phyloP scores from a whole-genome alignment of 2,113 vertebrate genomes.

The Vulpes ferrilata region DNA sequence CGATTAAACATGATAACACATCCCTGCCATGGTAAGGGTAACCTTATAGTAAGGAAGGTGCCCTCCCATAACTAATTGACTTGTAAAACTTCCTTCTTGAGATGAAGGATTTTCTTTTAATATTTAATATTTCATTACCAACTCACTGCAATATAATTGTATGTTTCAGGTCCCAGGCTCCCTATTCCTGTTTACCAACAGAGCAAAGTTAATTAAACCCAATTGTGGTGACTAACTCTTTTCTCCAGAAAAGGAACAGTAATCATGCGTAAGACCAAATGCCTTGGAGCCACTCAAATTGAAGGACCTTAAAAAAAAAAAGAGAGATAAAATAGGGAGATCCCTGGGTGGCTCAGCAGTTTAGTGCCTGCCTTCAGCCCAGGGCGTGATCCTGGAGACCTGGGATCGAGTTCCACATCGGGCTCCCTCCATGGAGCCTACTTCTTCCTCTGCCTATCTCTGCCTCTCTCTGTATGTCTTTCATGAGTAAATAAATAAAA shows the following conservation, averaged over 20 bases:
- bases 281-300: neutral
- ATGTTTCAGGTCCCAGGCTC: neutral
- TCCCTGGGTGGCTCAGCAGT: too few relatives aligned
- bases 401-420: too few relatives aligned
- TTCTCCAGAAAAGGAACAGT: neutral
- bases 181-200: neutral
- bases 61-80: neutral
- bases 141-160: neutral
- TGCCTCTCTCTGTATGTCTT: too few relatives aligned
- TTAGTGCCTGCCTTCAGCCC: too few relatives aligned
- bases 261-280: neutral
- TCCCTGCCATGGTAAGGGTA: neutral
- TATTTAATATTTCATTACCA: neutral
- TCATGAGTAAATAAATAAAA: too few relatives aligned
- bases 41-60: neutral
- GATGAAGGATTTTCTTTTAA: neutral
- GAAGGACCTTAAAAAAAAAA: neutral
- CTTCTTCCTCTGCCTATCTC: too few relatives aligned
- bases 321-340: neutral
- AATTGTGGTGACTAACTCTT: neutral
- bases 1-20: neutral
- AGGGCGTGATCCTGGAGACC: too few relatives aligned
- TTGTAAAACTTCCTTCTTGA: neutral
- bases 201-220: neutral
- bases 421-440: too few relatives aligned